phyloP scores from a whole-genome alignment of 2,888 invertebrate genomes.

The Calliopum simillimum region DNA sequence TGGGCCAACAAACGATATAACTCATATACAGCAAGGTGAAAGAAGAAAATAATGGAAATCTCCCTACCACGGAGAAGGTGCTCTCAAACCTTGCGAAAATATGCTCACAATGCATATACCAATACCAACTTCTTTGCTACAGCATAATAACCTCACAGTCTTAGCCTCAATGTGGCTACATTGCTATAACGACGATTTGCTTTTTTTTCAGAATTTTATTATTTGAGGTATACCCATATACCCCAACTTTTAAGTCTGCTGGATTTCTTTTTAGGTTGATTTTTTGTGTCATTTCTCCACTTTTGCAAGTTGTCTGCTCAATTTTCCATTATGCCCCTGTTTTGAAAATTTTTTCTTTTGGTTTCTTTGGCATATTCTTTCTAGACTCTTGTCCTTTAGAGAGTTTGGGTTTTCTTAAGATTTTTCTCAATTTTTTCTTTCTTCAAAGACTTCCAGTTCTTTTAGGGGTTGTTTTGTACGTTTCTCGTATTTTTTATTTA shows the following conservation, averaged over 20 bases:
- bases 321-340: neutral
- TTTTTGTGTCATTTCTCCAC: neutral
- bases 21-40: neutral
- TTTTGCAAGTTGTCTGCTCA: neutral
- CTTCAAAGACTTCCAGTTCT: conserved; percentile 2
- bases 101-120: neutral
- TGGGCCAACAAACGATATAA: conserved; percentile 30
- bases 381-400: neutral
- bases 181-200: conserved; percentile 41
- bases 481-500: neutral
- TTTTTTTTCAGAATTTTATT: conserved; percentile 42
- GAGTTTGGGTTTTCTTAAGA: conserved; percentile 21
- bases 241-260: neutral
- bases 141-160: neutral
- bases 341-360: conserved; percentile 1
- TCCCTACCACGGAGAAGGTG: neutral
- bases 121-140: neutral
- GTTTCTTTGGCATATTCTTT: neutral
- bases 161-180: conserved; percentile 15
- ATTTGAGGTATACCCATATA: conserved; percentile 44
- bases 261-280: neutral
- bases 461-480: conserved; percentile 18
- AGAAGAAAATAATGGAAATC: neutral
- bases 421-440: conserved; percentile 14
- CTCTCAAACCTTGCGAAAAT: neutral